Conservation (phyloP, 1,140 invertebrate species). For the Pseudachorutes palmiensis region DNA sequence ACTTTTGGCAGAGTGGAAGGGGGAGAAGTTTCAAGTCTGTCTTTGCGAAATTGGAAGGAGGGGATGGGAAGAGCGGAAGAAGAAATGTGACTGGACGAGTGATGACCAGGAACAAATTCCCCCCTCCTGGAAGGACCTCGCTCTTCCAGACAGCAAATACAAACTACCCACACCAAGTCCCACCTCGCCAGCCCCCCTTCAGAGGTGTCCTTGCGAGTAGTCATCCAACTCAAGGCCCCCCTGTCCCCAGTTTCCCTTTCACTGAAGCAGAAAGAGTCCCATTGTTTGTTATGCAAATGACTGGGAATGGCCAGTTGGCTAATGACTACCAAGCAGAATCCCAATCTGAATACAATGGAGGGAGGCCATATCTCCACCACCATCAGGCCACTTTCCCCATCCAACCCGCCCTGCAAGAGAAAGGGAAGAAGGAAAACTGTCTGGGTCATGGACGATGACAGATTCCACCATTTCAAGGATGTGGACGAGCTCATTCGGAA, state of each 20-base stretch:
- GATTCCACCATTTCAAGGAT: constrained; percentile 2
- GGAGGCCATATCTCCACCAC: not conserved
- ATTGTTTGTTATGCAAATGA: too few species aligned
- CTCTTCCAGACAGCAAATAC: not conserved
- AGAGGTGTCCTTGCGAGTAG: too few species aligned
- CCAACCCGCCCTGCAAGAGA: not conserved
- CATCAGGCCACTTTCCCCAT: not conserved
- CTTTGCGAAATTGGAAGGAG: not conserved
- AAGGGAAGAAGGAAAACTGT: not conserved
- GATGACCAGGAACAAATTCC: too few species aligned
- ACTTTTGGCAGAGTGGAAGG: too few species aligned
- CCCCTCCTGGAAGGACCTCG: too few species aligned
- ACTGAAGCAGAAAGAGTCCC: too few species aligned
- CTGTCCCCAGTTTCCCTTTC: too few species aligned
- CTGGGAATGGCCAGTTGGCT: too few species aligned
- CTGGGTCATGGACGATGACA: constrained; percentile 4
- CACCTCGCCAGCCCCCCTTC: not conserved
- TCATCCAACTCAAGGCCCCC: too few species aligned
- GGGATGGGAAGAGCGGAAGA: too few species aligned
- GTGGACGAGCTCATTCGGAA: not conserved
- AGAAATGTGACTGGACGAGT: too few species aligned
- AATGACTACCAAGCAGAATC: not conserved
- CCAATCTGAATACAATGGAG: constrained; percentile 7
- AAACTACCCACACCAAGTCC: not conserved
- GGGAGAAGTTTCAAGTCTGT: too few species aligned